Evolutionary conservation across 1,140 invertebrate species (phyloP), one percentile per base, ranked within the genome.

Genomic region (Drosophila aff.): DNA sequence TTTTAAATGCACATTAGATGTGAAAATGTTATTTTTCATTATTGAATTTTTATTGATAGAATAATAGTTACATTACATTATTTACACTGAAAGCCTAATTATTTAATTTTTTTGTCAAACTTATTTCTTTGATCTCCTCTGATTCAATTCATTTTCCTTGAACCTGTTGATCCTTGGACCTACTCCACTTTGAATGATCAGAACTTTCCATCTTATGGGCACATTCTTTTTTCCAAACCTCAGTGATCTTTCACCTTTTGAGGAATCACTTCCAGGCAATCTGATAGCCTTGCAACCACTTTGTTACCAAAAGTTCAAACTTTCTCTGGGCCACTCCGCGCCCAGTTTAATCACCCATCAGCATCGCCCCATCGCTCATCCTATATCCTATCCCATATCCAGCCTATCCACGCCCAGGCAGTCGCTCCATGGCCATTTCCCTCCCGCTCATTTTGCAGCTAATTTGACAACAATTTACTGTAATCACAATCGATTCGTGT

Each of bases 401-500:
- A 31, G 40, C 57, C 47, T 13, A 69, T 53, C 72, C 62, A 69
- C 57, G 49, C 46, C 46, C 66, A 68, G 64, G 43, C 64, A 64
- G 53, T 57, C 15, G 36, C 31, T 57, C 9, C 53, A 26, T 11
- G n/a, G 40, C 53, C 46, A 50, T 43, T 41, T 43, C 46, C 46
- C 46, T 73, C 55, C 55, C 16, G 47, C 79, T 91, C 81, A 85
- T 90, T 89, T 90, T 82, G 78, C 81, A 81, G 85, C 87, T 91
- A 91, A 91, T 91, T 91, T 91, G 89, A 91, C 87, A 91, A 91
- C 87, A 91, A 91, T 91, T 91, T 91, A 87, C 75, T 91, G 84
- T 91, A 87, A 91, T 91, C 81, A 87, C 89, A 91, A 91, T 91
- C 89, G 89, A 90, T 90, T 90, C 89, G 89, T 91, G 90, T 91